Percentiles rank a stretch among this genome's conserved stretches.
Conservation (phyloP, 1,140 invertebrate species). For the Achatina immaculata region DNA sequence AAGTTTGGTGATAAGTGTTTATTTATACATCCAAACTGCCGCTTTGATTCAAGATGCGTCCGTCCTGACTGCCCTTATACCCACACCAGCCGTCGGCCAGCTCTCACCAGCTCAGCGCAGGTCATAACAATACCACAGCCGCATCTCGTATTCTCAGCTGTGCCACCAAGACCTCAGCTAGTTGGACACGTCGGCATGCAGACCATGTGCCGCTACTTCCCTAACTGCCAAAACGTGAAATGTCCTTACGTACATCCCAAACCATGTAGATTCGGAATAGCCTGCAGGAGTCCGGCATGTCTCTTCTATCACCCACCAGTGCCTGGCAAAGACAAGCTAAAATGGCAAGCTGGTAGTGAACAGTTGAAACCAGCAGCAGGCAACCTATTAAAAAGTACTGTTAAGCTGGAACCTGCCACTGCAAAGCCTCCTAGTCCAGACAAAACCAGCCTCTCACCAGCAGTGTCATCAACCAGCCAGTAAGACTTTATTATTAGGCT, state of each 20-base stretch:
- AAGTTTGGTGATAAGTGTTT: conserved; percentile 89
- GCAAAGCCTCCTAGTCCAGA: neutral
- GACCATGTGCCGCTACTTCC: conserved; percentile 71
- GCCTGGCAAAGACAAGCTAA: conserved; percentile 50
- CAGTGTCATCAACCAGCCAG: conserved; percentile 34
- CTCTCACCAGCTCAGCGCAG: conserved; percentile 50
- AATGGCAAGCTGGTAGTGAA: conserved; percentile 46
- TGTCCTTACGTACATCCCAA: conserved; percentile 73
- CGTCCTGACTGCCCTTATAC: conserved; percentile 87
- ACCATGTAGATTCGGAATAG: conserved; percentile 66
- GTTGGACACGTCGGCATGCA: neutral
- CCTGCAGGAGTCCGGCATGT: conserved; percentile 57
- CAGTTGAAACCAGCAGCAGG: neutral
- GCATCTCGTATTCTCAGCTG: conserved; percentile 22
- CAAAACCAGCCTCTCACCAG: neutral
- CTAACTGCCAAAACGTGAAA: conserved; percentile 70
- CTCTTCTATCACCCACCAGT: conserved; percentile 53
- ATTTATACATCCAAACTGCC: conserved; percentile 93
- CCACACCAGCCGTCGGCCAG: conserved; percentile 75
- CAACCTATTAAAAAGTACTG: neutral
- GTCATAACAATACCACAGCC: conserved; percentile 31
- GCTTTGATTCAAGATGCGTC: conserved; percentile 87
- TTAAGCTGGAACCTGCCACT: neutral
- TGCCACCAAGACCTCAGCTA: conserved; percentile 27
- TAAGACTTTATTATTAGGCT: too few species aligned